Base-by-base conservation (phyloP, 2,888 invertebrate genomes). In the Parnassius glacialis region DNA sequence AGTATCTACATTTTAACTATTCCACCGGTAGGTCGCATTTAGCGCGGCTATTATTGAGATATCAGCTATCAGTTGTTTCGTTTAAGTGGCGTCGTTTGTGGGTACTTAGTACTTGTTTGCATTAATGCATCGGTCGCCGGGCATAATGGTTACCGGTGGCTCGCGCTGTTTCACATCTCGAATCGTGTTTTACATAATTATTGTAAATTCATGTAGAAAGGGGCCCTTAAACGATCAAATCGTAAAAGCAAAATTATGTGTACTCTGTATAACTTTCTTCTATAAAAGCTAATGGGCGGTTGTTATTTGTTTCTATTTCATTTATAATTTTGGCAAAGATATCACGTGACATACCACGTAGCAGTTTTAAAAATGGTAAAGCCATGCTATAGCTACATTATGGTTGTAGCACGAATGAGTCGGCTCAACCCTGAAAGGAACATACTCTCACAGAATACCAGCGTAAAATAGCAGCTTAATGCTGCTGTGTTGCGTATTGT, bases 141-240 rank as follows among this genome's bases (percentile, higher is more conserved):
- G 44, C 58, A 50, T 45, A 20, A 50, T 56, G 52, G 52, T 34
- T 45, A 34, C 44, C 50, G 55, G 43, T 50, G 60, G 47, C 12
- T 25, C 52, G 45, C 55, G 13, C 54, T 34, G 52, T 52, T 43
- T 63, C 56, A 47, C 55, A 48, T 63, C 58, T 45, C 55, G 52
- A 12, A 20, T 70, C 67, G 56, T 61, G 71, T 70, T 81, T 80
- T 75, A 74, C 80, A 81, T 83, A 79, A 82, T 82, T 76, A 76
- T 76, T 78, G 79, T 76, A 78, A 74, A 77, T 79, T 78, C 74
- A 78, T 79, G 78, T 75, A 75, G 75, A 80, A 80, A 78, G 74
- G 74, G 68, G 71, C 68, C 68, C 69, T 65, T 64, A 67, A 70
- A 70, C 71, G 71, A 74, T 78, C 74, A 68, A 74, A 75, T 74